phyloP scores from a whole-genome alignment of 2,888 invertebrate species.

The Amiota minor region DNA sequence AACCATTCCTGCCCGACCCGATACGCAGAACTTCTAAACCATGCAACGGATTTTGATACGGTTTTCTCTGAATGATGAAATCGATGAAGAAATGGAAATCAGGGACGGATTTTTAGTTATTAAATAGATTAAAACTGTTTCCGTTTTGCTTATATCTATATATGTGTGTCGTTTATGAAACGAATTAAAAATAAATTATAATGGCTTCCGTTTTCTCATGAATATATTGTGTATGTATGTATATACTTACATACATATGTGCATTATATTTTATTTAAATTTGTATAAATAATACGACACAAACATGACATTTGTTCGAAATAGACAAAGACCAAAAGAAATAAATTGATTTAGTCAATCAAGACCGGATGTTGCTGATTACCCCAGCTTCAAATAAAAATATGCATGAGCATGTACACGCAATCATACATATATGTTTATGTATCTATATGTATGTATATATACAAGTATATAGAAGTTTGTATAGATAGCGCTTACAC shows the following conservation, averaged over 20 bases:
- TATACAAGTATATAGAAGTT: background rate
- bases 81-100: too few species aligned
- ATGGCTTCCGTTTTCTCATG: slow-evolving; percentile 22
- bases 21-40: too few species aligned
- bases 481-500: too few species aligned
- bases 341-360: slow-evolving; percentile 28
- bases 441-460: background rate
- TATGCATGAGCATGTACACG: slow-evolving; percentile 6
- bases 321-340: slow-evolving; percentile 5
- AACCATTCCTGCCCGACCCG: too few species aligned
- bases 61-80: too few species aligned
- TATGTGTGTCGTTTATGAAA: too few species aligned
- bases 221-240: background rate
- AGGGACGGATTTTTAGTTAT: too few species aligned
- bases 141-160: too few species aligned
- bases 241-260: slow-evolving; percentile 1
- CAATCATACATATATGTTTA: too few species aligned
- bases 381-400: slow-evolving; percentile 13
- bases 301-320: slow-evolving; percentile 1
- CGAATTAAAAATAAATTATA: background rate
- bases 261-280: slow-evolving; percentile 18
- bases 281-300: slow-evolving; percentile 18
- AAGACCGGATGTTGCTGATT: slow-evolving; percentile 25
- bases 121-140: too few species aligned
- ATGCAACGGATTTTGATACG: too few species aligned